These are phyloP conservation scores for Python bivittatus DNA, from an alignment of 2,113 vertebrate genomes.

Conservation along the genomic window DNA sequence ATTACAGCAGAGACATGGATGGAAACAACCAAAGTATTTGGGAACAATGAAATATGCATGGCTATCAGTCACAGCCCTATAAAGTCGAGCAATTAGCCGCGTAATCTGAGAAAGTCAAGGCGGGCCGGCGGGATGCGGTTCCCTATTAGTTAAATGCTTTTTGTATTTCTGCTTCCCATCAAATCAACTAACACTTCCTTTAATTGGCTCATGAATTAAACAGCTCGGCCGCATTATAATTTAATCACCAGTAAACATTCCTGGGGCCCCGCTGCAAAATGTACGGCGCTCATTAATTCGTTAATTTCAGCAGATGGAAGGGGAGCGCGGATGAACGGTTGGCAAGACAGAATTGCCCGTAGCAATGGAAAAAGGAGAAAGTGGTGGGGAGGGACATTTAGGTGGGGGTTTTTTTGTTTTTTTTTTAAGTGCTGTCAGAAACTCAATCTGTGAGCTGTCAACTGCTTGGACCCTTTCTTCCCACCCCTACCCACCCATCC, in stretches of 20 bases:
- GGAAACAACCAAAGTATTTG: constrained; percentile 98
- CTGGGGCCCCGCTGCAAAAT: constrained; percentile 89
- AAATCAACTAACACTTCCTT: constrained; percentile 99
- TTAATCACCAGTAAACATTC: constrained; percentile 99
- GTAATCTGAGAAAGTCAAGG: constrained; percentile 91
- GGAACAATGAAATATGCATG: constrained; percentile 99
- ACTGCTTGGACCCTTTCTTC: constrained; percentile 67
- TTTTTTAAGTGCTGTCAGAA: constrained; percentile 92
- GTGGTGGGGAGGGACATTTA: constrained; percentile 78
- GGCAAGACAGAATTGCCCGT: constrained; percentile 82
- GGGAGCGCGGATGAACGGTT: constrained; percentile 80
- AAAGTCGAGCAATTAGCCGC: constrained; percentile 99
- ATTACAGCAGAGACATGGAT: constrained; percentile 92
- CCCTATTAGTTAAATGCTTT: constrained; percentile 99
- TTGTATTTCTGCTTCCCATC: constrained; percentile 99
- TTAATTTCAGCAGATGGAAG: constrained; percentile 93
- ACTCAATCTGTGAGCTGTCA: constrained; percentile 90
- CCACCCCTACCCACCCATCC: constrained; percentile 44
- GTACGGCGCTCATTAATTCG: constrained; percentile 98
- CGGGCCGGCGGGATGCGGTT: constrained; percentile 82
- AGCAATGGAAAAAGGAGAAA: constrained; percentile 73
- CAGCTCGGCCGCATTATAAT: constrained; percentile 96
- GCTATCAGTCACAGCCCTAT: constrained; percentile 96
- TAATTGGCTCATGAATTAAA: constrained; percentile 99
- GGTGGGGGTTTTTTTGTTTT: constrained; percentile 49